phyloP scores from a whole-genome alignment of 1,140 invertebrate species.

The Portunus trituberculatus region DNA sequence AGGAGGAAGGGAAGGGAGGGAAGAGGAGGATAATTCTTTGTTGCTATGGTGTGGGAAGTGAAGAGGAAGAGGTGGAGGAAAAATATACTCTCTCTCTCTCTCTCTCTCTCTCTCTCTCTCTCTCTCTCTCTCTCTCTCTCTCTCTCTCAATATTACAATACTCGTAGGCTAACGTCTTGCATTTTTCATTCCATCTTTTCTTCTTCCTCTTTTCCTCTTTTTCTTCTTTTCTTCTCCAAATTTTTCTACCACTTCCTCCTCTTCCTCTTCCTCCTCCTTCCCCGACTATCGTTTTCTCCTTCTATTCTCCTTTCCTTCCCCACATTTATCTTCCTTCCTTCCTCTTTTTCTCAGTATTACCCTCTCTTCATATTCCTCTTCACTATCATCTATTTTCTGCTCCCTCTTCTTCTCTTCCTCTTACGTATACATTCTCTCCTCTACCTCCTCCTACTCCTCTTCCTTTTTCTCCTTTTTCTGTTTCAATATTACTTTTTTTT shows the following conservation, averaged over 20 bases:
- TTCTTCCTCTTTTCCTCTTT: background rate
- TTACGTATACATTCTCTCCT: background rate
- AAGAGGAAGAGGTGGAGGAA: background rate
- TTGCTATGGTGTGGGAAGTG: background rate
- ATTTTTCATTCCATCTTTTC: background rate
- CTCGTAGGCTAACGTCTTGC: background rate
- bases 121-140: slow-evolving; percentile 8
- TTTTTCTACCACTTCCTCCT: background rate
- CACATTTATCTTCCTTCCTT: background rate
- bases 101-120: too few relatives aligned
- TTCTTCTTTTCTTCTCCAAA: background rate
- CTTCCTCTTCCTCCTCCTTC: too few relatives aligned
- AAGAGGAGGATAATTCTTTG: background rate
- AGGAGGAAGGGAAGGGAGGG: too few relatives aligned
- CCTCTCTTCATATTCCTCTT: too few relatives aligned
- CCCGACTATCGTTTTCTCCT: too few relatives aligned
- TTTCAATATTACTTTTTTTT: too few relatives aligned
- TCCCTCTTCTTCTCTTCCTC: background rate
- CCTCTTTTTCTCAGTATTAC: too few relatives aligned
- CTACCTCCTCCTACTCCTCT: background rate
- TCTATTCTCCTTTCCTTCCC: background rate
- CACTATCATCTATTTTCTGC: background rate
- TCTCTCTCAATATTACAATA: background rate
- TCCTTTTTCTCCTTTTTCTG: too few relatives aligned
- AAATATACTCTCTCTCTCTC: background rate